Percentiles rank a stretch among this genome's conserved stretches.
Evolutionary conservation across 2,113 vertebrate species (phyloP).

Genomic region (Elanus axillaris): DNA sequence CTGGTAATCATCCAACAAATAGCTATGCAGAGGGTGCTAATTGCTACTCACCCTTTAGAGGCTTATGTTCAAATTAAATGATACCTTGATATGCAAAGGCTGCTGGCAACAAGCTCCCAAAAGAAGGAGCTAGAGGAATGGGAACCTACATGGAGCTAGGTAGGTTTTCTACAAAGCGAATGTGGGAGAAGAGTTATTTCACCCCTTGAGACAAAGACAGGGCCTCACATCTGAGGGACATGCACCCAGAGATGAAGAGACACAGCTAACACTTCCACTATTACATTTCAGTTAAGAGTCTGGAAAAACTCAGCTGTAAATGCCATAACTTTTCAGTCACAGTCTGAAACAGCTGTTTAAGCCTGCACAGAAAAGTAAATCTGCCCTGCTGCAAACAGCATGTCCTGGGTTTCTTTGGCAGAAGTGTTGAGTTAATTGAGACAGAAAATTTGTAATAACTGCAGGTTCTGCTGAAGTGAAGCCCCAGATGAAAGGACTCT

Average conservation of each 20-base stretch:
- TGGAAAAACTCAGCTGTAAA: slow-evolving; percentile 18
- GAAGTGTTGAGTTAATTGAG: slow-evolving; percentile 33
- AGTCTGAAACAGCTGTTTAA: slow-evolving; percentile 9
- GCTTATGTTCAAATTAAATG: background rate
- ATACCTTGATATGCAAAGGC: background rate
- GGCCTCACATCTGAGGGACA: background rate
- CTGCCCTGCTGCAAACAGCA: background rate
- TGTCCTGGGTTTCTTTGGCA: background rate
- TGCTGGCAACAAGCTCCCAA: background rate
- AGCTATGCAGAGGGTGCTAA: background rate
- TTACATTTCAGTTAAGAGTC: background rate
- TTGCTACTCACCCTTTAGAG: background rate
- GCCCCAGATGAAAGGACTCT: background rate
- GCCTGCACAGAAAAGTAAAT: background rate
- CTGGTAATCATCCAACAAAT: background rate
- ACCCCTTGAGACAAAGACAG: background rate
- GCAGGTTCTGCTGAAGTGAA: background rate
- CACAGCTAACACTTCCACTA: background rate
- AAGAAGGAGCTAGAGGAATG: background rate
- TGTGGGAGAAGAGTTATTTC: background rate
- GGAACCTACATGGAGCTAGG: background rate
- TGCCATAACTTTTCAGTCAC: background rate
- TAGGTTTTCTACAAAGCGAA: background rate
- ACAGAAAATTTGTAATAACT: background rate
- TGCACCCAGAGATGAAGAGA: background rate